These are phyloP conservation scores for Saimiri boliviensis DNA, from an alignment of 2,113 vertebrate genomes.

Conservation along the genomic window DNA sequence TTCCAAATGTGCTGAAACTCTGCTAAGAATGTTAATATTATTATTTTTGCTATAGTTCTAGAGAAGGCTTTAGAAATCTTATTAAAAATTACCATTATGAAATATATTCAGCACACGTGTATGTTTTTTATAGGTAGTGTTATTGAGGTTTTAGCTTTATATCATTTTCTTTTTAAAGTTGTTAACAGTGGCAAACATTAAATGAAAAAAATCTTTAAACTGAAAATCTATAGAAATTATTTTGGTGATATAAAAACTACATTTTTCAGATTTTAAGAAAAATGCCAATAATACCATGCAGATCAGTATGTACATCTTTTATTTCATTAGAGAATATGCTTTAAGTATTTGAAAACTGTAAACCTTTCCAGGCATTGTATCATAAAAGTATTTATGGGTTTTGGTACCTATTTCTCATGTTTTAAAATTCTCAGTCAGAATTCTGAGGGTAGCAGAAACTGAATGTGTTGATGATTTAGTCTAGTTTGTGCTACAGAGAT, in stretches of 20 bases:
- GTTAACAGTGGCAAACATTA: neutral
- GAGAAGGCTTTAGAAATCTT: constrained; percentile 17
- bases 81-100: constrained; percentile 14
- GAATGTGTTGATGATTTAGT: neutral
- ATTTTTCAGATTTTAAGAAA: constrained; percentile 36
- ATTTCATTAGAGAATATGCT: neutral
- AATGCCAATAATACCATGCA: neutral
- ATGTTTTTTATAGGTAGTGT: neutral
- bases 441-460: constrained; percentile 15
- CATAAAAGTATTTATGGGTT: constrained; percentile 33
- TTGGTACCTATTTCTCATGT: constrained; percentile 6
- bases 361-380: constrained; percentile 17
- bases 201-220: constrained; percentile 5
- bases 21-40: neutral
- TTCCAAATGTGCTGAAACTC: constrained; percentile 21
- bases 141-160: constrained; percentile 23
- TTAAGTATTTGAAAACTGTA: constrained; percentile 28
- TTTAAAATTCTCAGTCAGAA: constrained; percentile 37
- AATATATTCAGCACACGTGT: neutral
- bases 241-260: neutral
- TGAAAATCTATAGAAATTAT: constrained; percentile 25
- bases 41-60: constrained; percentile 31
- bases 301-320: neutral
- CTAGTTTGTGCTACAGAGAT: constrained; percentile 1
- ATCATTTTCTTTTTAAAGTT: constrained; percentile 2